Evolutionary conservation across 1,140 invertebrate genomes (phyloP), one percentile per base, ranked within the genome.

Genomic region (Euglossa dilemma): DNA sequence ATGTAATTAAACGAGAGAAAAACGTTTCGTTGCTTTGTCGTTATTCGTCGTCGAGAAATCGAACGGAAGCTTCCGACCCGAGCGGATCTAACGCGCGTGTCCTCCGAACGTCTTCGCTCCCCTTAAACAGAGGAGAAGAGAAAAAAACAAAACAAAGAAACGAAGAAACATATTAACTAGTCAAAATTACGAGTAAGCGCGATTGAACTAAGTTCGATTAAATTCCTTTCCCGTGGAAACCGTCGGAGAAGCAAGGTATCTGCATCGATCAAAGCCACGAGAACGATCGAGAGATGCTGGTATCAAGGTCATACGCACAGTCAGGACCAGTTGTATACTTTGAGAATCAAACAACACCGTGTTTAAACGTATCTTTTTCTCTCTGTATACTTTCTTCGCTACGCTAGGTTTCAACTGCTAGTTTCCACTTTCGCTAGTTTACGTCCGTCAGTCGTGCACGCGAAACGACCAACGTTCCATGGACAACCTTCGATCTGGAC

Each of bases 271-370:
- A 6, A 16, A 36, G 36, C 36, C 20, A n/a, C 28, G 36, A 25
- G 54, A 57, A 18, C 7, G 12, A 71, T 52, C 20, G 3, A 23
- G 16, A n/a, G 11, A 54, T 45, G 45, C 5, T 36, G 47, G 45
- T 16, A 64, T 76, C 45, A 77, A 75, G 47, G 85, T 72, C 36
- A 87, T 77, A 87, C 86, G 86, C 86, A 87, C 86, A 87, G 82
- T 52, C 28, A 77, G 86, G 87, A 88, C 86, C 86, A 89, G 71
- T 36, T 3, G 36, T 11, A 28, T 63, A 63, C 18, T 63, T 11
- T 25, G 25, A 36, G 36, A 63, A 0, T 63, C 28, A 16, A 63
- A 28, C 28, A 0, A 63, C 9, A 50, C 12, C 16, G 16, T n/a
- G 5, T 52, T 11, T 52, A 52, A 52, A 50, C 11, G 16, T 14